A percentile compares a stretch with the other conserved stretches of the same genome.
Evolutionary conservation across 2,113 vertebrate species (phyloP).

Genomic region (Sinosuthora webbiana): DNA sequence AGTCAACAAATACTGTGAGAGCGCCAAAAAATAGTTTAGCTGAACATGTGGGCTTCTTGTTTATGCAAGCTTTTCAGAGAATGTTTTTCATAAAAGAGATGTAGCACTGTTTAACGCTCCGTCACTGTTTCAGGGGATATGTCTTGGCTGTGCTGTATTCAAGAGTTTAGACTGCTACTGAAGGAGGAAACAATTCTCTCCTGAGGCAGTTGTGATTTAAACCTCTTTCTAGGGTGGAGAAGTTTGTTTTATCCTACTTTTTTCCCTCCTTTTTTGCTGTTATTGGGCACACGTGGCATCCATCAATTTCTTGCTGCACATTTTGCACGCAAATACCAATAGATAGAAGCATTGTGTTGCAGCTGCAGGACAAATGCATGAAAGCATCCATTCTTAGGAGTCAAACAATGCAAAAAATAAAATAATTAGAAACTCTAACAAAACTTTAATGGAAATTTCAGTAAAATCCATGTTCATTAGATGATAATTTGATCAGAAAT

Average conservation of each 20-base stretch:
- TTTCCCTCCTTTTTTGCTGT: not conserved
- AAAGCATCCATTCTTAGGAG: not conserved
- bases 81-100: constrained; percentile 58
- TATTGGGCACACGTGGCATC: not conserved
- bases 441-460: not conserved
- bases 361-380: constrained; percentile 18
- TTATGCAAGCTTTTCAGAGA: constrained; percentile 40
- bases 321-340: constrained; percentile 2
- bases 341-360: not conserved
- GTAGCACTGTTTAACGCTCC: constrained; percentile 23
- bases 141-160: constrained; percentile 25
- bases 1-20: constrained; percentile 39
- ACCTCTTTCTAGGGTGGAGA: constrained; percentile 22
- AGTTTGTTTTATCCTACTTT: constrained; percentile 39
- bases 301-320: not conserved
- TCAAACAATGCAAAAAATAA: not conserved
- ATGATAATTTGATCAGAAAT: not conserved
- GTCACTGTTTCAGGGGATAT: constrained; percentile 31
- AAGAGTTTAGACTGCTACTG: constrained; percentile 60
- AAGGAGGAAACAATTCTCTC: constrained; percentile 45
- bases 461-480: not conserved
- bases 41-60: constrained; percentile 49
- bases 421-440: not conserved
- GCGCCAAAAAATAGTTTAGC: not conserved
- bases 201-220: constrained; percentile 49